These are phyloP conservation scores for Nothura maculosa DNA, from an alignment of 2,797 vertebrate species.

Conservation along the genomic window DNA sequence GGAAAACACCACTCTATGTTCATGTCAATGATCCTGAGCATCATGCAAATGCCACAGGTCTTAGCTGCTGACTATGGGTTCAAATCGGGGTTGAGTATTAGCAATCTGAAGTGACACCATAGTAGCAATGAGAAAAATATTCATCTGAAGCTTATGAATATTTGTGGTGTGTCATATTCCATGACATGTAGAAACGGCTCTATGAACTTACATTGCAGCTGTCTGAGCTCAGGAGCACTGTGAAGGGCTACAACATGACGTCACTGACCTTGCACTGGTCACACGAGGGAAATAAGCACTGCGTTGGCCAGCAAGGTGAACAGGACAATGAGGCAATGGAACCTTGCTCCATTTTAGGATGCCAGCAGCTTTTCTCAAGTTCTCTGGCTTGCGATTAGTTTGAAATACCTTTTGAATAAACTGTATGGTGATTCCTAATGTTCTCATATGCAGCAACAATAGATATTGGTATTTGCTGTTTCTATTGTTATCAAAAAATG, in stretches of 20 bases:
- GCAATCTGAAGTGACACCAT: background rate
- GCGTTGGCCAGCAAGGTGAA: background rate
- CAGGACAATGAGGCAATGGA: background rate
- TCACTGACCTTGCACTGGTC: background rate
- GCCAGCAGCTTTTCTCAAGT: constrained; percentile 1
- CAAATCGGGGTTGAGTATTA: background rate
- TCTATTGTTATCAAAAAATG: background rate
- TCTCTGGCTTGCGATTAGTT: constrained; percentile 43
- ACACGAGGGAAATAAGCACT: background rate
- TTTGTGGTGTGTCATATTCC: background rate
- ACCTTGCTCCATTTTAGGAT: background rate
- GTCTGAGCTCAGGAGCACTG: background rate
- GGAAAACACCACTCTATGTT: background rate
- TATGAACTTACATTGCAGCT: background rate
- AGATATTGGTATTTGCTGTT: background rate
- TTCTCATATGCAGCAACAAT: background rate
- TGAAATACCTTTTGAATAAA: constrained; percentile 36
- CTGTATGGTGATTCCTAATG: background rate
- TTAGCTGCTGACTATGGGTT: constrained; percentile 8
- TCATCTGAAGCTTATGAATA: constrained; percentile 9
- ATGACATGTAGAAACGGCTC: background rate
- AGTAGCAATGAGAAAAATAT: constrained; percentile 19
- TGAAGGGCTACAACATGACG: background rate
- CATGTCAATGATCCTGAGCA: background rate
- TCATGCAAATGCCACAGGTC: background rate